Conservation (phyloP, 2,113 vertebrate genomes). For the Pongo abelii region DNA sequence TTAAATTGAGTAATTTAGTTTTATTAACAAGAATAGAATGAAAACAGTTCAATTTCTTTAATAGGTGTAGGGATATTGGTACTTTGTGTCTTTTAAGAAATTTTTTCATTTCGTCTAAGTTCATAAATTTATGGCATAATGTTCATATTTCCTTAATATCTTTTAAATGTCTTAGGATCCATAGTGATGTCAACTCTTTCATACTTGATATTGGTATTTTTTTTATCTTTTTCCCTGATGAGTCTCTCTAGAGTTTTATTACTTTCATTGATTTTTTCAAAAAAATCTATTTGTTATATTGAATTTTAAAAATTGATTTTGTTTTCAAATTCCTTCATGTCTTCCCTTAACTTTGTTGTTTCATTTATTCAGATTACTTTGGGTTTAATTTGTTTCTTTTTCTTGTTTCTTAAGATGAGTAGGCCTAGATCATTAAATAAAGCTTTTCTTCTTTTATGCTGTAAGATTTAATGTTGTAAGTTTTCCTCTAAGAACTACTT, state of each 20-base stretch:
- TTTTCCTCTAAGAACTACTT: neutral
- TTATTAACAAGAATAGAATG: neutral
- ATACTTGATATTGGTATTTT: neutral
- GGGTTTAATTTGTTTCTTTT: neutral
- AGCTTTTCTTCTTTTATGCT: neutral
- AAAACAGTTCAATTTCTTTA: neutral
- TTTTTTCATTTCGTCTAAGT: neutral
- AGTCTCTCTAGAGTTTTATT: neutral
- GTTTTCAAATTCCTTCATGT: neutral
- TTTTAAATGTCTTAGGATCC: neutral
- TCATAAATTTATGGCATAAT: neutral
- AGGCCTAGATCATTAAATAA: neutral
- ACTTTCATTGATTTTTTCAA: neutral
- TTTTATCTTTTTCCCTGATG: neutral
- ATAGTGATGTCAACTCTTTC: neutral
- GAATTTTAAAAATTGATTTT: neutral
- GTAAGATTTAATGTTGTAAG: neutral
- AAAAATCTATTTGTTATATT: neutral
- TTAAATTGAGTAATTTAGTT: neutral
- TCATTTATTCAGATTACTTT: neutral
- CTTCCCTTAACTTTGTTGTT: neutral
- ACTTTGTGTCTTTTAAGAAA: neutral
- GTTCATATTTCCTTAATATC: neutral
- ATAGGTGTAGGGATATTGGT: neutral
- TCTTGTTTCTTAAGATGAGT: neutral